Evolutionary conservation across 2,797 vertebrate species (phyloP).

Genomic region (Pagetopsis macropterus): DNA sequence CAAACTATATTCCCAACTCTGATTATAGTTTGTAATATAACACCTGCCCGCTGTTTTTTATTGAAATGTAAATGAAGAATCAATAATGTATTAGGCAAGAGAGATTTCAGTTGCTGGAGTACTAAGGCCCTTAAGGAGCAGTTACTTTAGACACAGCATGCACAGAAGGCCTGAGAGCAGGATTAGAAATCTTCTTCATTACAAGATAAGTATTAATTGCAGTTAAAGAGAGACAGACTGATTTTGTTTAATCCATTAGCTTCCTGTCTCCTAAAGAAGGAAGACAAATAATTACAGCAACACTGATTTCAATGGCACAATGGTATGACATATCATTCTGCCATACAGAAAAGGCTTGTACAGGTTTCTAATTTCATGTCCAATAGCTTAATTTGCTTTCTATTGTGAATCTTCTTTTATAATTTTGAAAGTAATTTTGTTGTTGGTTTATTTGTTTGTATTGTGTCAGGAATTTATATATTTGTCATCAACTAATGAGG

Average conservation of each 20-base stretch:
- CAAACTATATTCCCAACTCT: conserved; percentile 12
- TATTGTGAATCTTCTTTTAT: background rate
- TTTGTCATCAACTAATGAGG: conserved; percentile 13
- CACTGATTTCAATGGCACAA: conserved; percentile 11
- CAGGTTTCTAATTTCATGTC: conserved; percentile 19
- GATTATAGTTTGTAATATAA: conserved; percentile 17
- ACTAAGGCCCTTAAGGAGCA: background rate
- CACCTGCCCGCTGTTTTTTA: conserved; percentile 42
- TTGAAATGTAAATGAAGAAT: conserved; percentile 57
- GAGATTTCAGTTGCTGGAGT: conserved; percentile 8
- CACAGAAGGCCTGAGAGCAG: background rate
- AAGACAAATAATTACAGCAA: background rate
- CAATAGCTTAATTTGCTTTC: conserved; percentile 5
- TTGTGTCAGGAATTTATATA: conserved; percentile 6
- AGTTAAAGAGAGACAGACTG: conserved; percentile 19
- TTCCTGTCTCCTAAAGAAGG: conserved; percentile 36
- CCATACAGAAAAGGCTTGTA: background rate
- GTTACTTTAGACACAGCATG: background rate
- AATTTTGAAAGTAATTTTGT: conserved; percentile 3
- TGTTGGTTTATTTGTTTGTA: conserved; percentile 6
- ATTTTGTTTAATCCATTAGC: background rate
- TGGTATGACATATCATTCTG: conserved; percentile 20
- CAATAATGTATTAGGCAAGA: conserved; percentile 12
- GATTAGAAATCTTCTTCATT: conserved; percentile 23
- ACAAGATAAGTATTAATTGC: conserved; percentile 48